Evolutionary conservation across 2,113 vertebrate genomes (phyloP).

Genomic region (Trogon melanurus): DNA sequence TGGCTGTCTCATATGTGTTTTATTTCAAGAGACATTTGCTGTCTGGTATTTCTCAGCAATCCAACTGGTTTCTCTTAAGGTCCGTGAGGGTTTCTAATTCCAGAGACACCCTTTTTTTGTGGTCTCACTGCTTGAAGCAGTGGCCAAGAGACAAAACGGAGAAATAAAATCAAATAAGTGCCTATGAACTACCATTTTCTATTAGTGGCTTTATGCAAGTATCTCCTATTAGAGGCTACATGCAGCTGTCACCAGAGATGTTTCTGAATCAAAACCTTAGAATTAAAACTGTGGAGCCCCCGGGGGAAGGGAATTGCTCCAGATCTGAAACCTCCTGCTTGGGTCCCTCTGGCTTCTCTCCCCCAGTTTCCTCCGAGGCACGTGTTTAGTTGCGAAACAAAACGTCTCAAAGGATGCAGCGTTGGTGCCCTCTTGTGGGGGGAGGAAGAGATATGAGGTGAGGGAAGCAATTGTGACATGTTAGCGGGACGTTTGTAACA

Average conservation of each 20-base stretch:
- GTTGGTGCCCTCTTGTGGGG: constrained; percentile 77
- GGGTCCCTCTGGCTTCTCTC: not conserved
- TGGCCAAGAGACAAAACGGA: not conserved
- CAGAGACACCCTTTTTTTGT: not conserved
- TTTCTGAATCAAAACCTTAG: constrained; percentile 36
- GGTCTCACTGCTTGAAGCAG: not conserved
- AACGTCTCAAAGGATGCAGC: constrained; percentile 42
- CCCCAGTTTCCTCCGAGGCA: not conserved
- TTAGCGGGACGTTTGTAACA: not conserved
- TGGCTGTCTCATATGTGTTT: constrained; percentile 15
- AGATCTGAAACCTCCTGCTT: not conserved
- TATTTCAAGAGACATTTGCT: constrained; percentile 21
- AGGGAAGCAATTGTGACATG: not conserved
- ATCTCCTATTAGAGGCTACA: constrained; percentile 14
- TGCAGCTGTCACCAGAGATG: constrained; percentile 16
- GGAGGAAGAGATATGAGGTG: not conserved
- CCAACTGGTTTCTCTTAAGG: not conserved
- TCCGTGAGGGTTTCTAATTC: not conserved
- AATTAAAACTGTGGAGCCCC: constrained; percentile 15
- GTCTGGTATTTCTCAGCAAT: constrained; percentile 43
- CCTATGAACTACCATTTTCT: not conserved
- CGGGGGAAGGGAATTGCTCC: not conserved
- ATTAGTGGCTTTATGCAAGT: constrained; percentile 11
- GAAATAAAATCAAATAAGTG: constrained; percentile 7
- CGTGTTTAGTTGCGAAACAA: not conserved